A percentile compares a stretch with the other conserved stretches of the same genome.
phyloP scores from a whole-genome alignment of 2,797 vertebrate species.

The Esox masquinongy region DNA sequence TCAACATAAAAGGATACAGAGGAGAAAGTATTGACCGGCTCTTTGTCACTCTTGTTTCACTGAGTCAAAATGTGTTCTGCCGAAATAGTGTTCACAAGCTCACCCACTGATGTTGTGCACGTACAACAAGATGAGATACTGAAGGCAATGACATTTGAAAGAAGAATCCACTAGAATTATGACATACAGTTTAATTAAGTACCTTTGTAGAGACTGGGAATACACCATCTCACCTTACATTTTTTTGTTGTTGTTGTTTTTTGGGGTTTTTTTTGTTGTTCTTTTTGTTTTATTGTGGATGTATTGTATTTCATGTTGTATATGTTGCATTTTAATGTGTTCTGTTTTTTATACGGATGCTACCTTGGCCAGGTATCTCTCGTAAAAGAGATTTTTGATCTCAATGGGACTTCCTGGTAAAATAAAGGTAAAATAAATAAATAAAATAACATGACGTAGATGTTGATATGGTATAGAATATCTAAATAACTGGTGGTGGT shows the following conservation, averaged over 20 bases:
- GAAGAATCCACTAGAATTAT: neutral
- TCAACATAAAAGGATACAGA: neutral
- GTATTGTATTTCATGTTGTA: too few relatives aligned
- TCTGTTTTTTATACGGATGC: too few relatives aligned
- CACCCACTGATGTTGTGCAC: neutral
- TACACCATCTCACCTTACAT: neutral
- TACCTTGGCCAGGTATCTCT: too few relatives aligned
- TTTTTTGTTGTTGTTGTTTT: too few relatives aligned
- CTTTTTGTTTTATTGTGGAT: too few relatives aligned
- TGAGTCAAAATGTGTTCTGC: neutral
- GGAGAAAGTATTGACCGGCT: neutral
- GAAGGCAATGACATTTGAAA: neutral
- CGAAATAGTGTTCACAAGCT: slow-evolving; percentile 1
- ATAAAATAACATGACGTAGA: neutral
- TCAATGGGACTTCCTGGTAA: too few relatives aligned
- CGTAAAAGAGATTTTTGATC: too few relatives aligned
- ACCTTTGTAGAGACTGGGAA: neutral
- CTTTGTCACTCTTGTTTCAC: neutral
- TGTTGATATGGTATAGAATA: neutral
- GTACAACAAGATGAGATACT: neutral
- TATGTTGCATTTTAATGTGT: too few relatives aligned
- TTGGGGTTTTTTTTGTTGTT: too few relatives aligned
- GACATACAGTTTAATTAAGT: neutral
- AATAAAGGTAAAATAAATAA: too few relatives aligned
- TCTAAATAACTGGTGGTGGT: neutral